Evolutionary conservation across 2,797 vertebrate genomes (phyloP).

Genomic region (Pelodytes ibericus): DNA sequence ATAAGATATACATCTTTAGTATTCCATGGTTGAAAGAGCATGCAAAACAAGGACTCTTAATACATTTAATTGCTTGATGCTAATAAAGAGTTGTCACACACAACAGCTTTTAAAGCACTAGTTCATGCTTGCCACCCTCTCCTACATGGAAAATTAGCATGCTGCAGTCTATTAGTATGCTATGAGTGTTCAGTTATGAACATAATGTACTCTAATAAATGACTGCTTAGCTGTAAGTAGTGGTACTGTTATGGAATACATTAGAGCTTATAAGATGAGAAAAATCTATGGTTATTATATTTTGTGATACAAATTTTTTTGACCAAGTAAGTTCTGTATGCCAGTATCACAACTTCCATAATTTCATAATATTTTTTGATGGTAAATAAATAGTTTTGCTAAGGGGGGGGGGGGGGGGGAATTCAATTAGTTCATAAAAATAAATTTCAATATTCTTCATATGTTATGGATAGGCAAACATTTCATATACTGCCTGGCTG

Average conservation of each 20-base stretch:
- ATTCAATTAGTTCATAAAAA: no score
- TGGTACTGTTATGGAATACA: background rate
- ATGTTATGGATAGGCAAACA: no score
- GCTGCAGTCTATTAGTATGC: slow-evolving; percentile 34
- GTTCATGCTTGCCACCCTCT: slow-evolving; percentile 26
- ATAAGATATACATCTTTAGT: slow-evolving; percentile 75
- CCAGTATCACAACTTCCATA: no score
- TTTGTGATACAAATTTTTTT: no score
- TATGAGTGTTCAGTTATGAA: slow-evolving; percentile 12
- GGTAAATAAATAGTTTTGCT: no score
- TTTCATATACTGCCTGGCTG: no score
- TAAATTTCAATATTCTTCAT: no score
- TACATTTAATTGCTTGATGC: slow-evolving; percentile 71
- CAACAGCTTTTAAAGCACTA: slow-evolving; percentile 59
- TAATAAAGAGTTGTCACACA: slow-evolving; percentile 73
- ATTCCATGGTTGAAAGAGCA: slow-evolving; percentile 80
- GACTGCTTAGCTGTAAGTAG: background rate
- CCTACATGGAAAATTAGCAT: slow-evolving; percentile 35
- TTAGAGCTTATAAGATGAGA: background rate
- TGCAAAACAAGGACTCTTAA: slow-evolving; percentile 75
- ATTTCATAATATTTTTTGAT: no score
- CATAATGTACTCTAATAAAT: slow-evolving; percentile 37
- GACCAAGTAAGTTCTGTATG: no score
- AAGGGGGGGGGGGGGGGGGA: no score
- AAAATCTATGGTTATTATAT: background rate